Evolutionary conservation across 2,113 vertebrate species (phyloP).

Genomic region (Notarius lentiginosus): DNA sequence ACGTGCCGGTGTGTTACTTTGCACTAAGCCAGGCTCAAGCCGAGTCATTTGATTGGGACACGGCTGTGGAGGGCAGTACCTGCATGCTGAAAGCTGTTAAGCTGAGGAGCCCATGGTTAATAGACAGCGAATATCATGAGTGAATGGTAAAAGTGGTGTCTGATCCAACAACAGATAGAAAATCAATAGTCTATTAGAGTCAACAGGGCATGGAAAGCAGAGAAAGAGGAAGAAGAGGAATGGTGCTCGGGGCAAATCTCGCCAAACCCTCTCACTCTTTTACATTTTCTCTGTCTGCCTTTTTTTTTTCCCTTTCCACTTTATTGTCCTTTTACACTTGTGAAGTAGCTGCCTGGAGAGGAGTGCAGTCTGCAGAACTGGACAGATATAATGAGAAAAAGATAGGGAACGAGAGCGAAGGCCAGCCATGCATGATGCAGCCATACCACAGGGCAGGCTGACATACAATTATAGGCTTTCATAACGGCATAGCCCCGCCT

Average conservation of each 20-base stretch:
- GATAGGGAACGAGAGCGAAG: constrained; percentile 49
- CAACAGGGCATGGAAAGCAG: constrained; percentile 68
- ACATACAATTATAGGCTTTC: constrained; percentile 82
- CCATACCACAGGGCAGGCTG: constrained; percentile 73
- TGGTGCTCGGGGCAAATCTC: constrained; percentile 20
- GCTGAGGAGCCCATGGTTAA: constrained; percentile 78
- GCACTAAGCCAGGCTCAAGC: constrained; percentile 12
- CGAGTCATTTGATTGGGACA: constrained; percentile 53
- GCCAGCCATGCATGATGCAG: constrained; percentile 74
- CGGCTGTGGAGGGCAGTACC: constrained; percentile 30
- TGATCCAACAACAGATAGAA: constrained; percentile 84
- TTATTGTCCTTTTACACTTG: constrained; percentile 60
- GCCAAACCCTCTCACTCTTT: constrained; percentile 13
- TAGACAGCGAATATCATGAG: constrained; percentile 89
- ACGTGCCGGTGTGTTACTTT: constrained; percentile 12
- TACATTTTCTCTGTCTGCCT: constrained; percentile 36
- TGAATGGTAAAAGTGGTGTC: constrained; percentile 83
- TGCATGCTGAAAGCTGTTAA: constrained; percentile 70
- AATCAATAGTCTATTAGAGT: constrained; percentile 97
- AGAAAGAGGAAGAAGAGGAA: constrained; percentile 23
- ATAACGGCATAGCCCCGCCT: constrained; percentile 68
- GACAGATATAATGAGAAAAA: constrained; percentile 74
- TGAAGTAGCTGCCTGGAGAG: constrained; percentile 72
- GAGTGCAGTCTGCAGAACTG: constrained; percentile 71
- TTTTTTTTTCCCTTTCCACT: constrained; percentile 47